These are phyloP conservation scores for Pampus argenteus DNA, from an alignment of 2,797 vertebrate species.

Conservation along the genomic window DNA sequence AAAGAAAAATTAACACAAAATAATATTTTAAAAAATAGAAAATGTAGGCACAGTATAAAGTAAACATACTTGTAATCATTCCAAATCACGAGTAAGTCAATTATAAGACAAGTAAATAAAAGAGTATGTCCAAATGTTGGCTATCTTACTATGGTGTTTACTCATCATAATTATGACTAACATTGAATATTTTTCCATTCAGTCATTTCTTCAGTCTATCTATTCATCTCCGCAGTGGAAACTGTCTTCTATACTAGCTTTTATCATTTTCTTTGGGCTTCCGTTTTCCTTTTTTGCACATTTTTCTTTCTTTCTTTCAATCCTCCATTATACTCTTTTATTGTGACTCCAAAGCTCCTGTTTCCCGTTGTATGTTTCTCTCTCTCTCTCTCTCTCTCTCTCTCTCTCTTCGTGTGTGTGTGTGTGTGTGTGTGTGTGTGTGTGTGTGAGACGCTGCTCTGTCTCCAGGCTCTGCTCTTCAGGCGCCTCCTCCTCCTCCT, in stretches of 20 bases:
- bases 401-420: neutral
- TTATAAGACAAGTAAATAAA: no score
- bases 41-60: no score
- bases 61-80: no score
- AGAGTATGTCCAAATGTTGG: no score
- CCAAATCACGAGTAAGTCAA: no score
- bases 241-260: neutral
- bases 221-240: no score
- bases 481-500: constrained; percentile 54
- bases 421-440: constrained; percentile 19
- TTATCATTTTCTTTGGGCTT: neutral
- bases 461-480: constrained; percentile 37
- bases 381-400: neutral
- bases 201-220: neutral
- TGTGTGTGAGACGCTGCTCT: neutral
- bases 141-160: neutral
- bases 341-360: constrained; percentile 9
- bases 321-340: constrained; percentile 6
- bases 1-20: no score
- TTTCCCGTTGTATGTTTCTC: constrained; percentile 12
- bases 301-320: neutral
- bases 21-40: no score
- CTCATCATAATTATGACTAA: neutral
- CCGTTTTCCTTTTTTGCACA: no score
- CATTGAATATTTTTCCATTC: neutral